Percentiles rank a stretch among this genome's conserved stretches.
Evolutionary conservation across 2,888 invertebrate genomes (phyloP).

Genomic region (Epiblema foenella): DNA sequence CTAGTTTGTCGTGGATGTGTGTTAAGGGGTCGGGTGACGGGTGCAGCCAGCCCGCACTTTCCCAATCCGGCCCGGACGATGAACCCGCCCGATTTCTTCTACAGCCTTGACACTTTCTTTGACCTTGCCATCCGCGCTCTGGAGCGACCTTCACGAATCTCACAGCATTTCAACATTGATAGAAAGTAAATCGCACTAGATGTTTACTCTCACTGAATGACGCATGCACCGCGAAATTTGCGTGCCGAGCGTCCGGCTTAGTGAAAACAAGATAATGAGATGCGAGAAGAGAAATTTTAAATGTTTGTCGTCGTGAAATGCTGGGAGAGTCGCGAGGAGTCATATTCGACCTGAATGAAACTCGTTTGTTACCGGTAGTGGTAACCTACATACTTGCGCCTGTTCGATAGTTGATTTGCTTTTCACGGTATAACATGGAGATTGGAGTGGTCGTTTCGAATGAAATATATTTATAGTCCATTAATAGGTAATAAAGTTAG

Average conservation of each 20-base stretch:
- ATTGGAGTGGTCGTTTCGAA: conserved; percentile 18
- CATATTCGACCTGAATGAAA: conserved; percentile 78
- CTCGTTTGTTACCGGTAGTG: conserved; percentile 70
- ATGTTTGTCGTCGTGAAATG: conserved; percentile 80
- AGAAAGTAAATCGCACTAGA: conserved; percentile 77
- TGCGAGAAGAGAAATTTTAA: conserved; percentile 84
- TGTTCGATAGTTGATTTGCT: conserved; percentile 51
- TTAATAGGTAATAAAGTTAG: conserved; percentile 20
- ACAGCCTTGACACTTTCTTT: conserved; percentile 84
- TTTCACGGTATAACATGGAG: conserved; percentile 55
- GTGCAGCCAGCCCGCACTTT: conserved; percentile 75
- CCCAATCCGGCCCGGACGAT: conserved; percentile 75
- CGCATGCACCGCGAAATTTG: conserved; percentile 74
- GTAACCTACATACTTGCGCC: conserved; percentile 56
- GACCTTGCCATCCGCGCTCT: conserved; percentile 70
- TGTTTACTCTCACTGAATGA: conserved; percentile 79
- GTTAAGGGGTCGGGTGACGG: conserved; percentile 77
- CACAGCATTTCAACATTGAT: conserved; percentile 56
- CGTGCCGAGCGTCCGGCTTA: conserved; percentile 67
- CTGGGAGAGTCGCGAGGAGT: conserved; percentile 77
- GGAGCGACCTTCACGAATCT: conserved; percentile 73
- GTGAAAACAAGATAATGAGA: conserved; percentile 83
- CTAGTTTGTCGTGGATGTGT: conserved; percentile 75
- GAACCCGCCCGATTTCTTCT: conserved; percentile 81
- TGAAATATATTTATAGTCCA: conserved; percentile 27